These are phyloP conservation scores for Alsophila aescularia DNA, from an alignment of 2,888 invertebrate genomes.

Conservation along the genomic window DNA sequence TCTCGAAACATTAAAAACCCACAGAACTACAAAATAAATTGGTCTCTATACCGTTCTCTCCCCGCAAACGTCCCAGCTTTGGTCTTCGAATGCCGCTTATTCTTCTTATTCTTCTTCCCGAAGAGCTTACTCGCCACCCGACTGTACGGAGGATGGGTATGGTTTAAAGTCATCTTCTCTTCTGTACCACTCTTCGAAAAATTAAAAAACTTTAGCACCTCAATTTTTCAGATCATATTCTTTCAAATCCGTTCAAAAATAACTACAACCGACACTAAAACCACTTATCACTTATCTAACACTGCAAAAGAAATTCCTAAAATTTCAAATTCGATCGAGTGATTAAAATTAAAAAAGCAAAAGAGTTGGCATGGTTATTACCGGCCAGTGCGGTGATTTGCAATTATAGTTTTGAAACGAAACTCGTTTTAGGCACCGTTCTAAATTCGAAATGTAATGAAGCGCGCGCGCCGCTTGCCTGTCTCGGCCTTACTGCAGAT, in stretches of 20 bases:
- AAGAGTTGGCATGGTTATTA: slow-evolving; percentile 22
- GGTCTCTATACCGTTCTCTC: slow-evolving; percentile 62
- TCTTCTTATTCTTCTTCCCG: slow-evolving; percentile 75
- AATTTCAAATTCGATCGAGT: slow-evolving; percentile 14
- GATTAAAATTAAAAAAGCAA: slow-evolving; percentile 23
- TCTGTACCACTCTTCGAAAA: slow-evolving; percentile 12
- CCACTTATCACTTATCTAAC: slow-evolving; percentile 10
- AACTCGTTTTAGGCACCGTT: slow-evolving; percentile 31
- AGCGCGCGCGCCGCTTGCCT: slow-evolving; percentile 57
- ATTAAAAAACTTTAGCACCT: slow-evolving; percentile 17
- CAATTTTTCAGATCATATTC: slow-evolving; percentile 20
- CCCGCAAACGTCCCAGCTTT: slow-evolving; percentile 72
- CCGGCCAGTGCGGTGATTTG: slow-evolving; percentile 25
- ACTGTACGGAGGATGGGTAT: slow-evolving; percentile 62
- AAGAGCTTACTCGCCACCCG: slow-evolving; percentile 71
- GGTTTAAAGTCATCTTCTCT: slow-evolving; percentile 67
- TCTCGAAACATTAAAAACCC: neutral
- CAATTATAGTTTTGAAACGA: slow-evolving; percentile 21
- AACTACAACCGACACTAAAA: neutral
- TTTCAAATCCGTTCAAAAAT: neutral
- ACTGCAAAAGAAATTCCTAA: slow-evolving; percentile 15
- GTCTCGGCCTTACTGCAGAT: slow-evolving; percentile 61
- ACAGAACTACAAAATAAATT: neutral
- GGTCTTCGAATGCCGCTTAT: slow-evolving; percentile 60
- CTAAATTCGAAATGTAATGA: slow-evolving; percentile 43